Evolutionary conservation across 2,113 vertebrate genomes (phyloP), one percentile per base, ranked within the genome.

Genomic region (Passer montanus): DNA sequence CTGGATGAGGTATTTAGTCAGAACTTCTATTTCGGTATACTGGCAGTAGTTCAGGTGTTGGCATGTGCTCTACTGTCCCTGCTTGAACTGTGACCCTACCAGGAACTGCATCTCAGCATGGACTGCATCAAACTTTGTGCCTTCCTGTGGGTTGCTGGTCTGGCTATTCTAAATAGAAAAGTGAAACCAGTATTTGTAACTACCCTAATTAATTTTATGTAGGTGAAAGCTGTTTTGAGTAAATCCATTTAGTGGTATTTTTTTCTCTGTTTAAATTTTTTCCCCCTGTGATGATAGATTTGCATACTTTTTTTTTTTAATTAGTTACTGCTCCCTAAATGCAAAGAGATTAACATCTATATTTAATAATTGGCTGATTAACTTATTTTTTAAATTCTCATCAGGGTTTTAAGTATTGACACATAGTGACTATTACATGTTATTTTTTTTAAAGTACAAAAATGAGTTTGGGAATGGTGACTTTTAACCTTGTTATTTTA

Each of bases 21-120:
- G 80, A 78, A 75, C 39, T 72, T 33, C 83, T 91, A 44, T 95
- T 94, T 84, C n/a, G 23, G 37, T 24, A 1, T 24, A 2, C 24
- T 90, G 94, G 92, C 84, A 41, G 41, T 22, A 17, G 55, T 62
- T 77, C 66, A 67, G 50, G 47, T 37, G 35, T 82, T 62, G 86
- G 41, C 77, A 73, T 94, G 58, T 19, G 78, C 24, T 62, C 3
- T 79, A 1, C 7, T 80, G 88, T 92, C 90, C 91, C 87, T 95
- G 69, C 73, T 13, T 87, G 79, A 93, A 62, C 86, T 93, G 81
- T 95, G 91, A 97, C 96, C 95, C 87, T 60, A 17, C 53, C 44
- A 43, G n/a, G 73, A 72, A 58, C 41, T 50, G 49, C 85, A 64
- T 84, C 88, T 86, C 92, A 95, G 85, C 74, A 24, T 60, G 59